Base-by-base conservation (phyloP, 2,113 vertebrate genomes). In the Trichomycterus rosablanca region DNA sequence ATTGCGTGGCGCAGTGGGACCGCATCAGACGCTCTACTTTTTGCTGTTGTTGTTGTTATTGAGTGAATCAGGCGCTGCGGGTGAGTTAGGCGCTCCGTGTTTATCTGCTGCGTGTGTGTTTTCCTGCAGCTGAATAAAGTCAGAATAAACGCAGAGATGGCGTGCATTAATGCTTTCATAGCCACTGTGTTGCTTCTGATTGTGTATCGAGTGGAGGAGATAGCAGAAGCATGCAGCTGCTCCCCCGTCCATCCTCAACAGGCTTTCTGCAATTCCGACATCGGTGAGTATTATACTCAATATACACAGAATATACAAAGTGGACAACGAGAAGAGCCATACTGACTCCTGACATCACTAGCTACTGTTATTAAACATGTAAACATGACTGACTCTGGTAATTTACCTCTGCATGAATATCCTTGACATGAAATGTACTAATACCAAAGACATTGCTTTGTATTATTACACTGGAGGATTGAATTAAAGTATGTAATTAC, bases 191-290 rank as follows among this genome's bases (percentile, higher is more conserved):
- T 86, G 72, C 74, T 91, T 84, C 80, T 90, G 70, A 74, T 92
- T 44, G 73, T 87, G 62, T 88, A 87, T 86, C 83, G 85, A 65
- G 75, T 81, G 70, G 82, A 86, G 63, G 84, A 90, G 78, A 80
- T 85, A 23, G 78, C 84, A 71, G 89, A 91, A 59, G 93, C 92
- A 45, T 97, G 94, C 88, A 97, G 94, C 85, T 97, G 94, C 79
- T 92, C 94, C 35, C 93, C 94, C 30, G 90, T 92, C 8, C 94
- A 95, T 73, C 94, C 93, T 80, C 94, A 95, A 83, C 92, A 95
- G 90, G 94, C 92, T 65, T 94, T 95, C 87, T 97, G 94, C 88
- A 94, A 95, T 82, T 90, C 93, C 30, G 93, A 95, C 65, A 78
- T 95, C 76, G 93, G 93, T 95, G 86, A 97, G 93, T 81, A 68